phyloP scores from a whole-genome alignment of 2,888 invertebrate species.

The Miltochrista miniata region DNA sequence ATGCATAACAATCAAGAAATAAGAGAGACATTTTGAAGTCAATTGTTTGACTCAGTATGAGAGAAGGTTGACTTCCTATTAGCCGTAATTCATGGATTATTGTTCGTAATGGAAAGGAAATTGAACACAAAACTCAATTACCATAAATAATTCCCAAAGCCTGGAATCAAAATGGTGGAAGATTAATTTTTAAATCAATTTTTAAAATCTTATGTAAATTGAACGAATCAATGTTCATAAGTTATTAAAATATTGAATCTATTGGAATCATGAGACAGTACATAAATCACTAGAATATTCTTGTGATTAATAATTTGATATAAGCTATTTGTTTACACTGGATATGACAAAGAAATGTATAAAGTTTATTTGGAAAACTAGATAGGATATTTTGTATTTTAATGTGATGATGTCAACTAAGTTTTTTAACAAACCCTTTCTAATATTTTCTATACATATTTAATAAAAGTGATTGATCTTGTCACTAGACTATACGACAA shows the following conservation, averaged over 20 bases:
- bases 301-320: neutral
- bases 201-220: neutral
- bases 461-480: too few species aligned
- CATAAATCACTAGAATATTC: neutral
- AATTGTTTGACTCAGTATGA: conserved; percentile 31
- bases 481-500: too few species aligned
- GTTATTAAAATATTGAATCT: neutral
- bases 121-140: conserved; percentile 67
- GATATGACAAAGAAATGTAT: conserved; percentile 1
- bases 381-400: too few species aligned
- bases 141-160: conserved; percentile 53
- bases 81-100: conserved; percentile 55
- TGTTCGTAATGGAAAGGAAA: conserved; percentile 61
- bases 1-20: conserved; percentile 6
- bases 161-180: conserved; percentile 43
- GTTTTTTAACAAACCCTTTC: too few species aligned
- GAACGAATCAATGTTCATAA: conserved; percentile 5
- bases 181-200: conserved; percentile 25
- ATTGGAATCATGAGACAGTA: neutral
- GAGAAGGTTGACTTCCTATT: conserved; percentile 47
- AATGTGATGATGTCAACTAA: too few species aligned
- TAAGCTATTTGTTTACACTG: neutral
- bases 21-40: conserved; percentile 15
- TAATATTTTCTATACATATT: too few species aligned
- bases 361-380: too few species aligned